These are phyloP conservation scores for Melopsittacus undulatus DNA, from an alignment of 2,797 vertebrate genomes.

Conservation along the genomic window DNA sequence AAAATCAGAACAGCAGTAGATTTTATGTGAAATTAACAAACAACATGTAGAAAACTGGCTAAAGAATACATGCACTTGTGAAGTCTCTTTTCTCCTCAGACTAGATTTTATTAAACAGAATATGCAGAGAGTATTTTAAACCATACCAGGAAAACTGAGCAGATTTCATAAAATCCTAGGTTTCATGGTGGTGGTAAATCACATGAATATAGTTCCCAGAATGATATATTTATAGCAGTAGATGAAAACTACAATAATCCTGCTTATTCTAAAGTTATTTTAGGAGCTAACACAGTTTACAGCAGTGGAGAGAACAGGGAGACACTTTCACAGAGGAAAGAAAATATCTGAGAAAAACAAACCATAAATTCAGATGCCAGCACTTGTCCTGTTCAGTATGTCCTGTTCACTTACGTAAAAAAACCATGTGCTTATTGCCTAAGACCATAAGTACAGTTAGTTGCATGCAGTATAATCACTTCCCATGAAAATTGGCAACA, in stretches of 20 bases:
- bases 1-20: neutral
- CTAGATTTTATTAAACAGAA: neutral
- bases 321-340: neutral
- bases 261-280: constrained; percentile 49
- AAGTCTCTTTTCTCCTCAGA: neutral
- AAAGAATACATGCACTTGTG: neutral
- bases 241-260: constrained; percentile 9
- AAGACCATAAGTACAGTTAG: neutral
- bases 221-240: constrained; percentile 42
- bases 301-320: neutral
- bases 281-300: constrained; percentile 11
- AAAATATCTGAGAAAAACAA: constrained; percentile 22
- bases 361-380: neutral
- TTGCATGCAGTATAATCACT: neutral
- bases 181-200: neutral
- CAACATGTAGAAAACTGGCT: neutral
- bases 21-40: neutral
- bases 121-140: neutral
- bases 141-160: neutral
- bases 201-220: constrained; percentile 25
- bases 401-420: neutral
- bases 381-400: neutral
- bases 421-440: neutral
- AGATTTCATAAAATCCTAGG: neutral
- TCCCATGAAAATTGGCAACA: neutral